phyloP scores from a whole-genome alignment of 1,140 invertebrate genomes.

The Papilio machaon region DNA sequence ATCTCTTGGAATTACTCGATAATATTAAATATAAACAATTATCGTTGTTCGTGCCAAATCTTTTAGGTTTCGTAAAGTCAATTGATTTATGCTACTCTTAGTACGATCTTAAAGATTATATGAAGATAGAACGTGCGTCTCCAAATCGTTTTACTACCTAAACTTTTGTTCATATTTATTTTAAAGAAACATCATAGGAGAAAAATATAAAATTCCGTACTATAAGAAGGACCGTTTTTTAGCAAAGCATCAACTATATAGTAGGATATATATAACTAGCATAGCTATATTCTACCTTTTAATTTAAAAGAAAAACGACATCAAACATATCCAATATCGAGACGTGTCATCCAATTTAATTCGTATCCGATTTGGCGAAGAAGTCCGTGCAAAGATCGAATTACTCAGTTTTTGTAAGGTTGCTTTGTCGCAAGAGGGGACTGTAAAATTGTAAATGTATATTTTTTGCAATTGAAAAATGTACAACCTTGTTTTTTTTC shows the following conservation, averaged over 20 bases:
- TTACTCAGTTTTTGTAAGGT: neutral
- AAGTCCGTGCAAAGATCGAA: conserved; percentile 1
- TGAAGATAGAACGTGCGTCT: neutral
- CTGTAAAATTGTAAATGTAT: neutral
- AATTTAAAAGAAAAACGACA: neutral
- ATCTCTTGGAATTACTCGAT: conserved; percentile 22
- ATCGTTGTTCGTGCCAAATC: neutral
- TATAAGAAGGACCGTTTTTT: no score
- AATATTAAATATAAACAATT: conserved; percentile 15
- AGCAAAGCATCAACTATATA: no score
- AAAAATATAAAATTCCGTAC: no score
- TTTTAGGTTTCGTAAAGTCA: neutral
- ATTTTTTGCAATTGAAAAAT: no score
- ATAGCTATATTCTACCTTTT: neutral
- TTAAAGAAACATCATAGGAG: no score
- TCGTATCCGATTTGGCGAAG: neutral
- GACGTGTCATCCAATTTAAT: neutral
- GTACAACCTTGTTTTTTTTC: neutral
- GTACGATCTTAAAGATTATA: neutral
- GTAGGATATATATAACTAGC: no score
- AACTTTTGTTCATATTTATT: no score
- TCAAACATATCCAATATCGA: neutral
- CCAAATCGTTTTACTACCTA: neutral
- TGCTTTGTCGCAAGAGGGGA: conserved; percentile 4
- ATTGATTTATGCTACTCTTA: neutral